Conservation (phyloP, 2,113 vertebrate genomes). For the Phoxinus phoxinus region DNA sequence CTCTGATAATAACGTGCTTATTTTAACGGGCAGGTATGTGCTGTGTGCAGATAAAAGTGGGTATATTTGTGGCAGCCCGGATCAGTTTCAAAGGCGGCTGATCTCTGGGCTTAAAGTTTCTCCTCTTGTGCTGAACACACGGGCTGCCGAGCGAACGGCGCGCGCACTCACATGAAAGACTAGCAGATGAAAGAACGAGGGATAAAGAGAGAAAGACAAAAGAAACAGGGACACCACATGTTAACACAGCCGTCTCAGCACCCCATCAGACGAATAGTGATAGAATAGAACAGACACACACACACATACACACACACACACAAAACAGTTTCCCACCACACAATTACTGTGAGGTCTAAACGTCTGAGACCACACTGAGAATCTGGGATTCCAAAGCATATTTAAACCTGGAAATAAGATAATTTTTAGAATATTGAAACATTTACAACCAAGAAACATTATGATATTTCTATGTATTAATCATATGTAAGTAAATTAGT, state of each 20-base stretch:
- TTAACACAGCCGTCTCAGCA: constrained; percentile 51
- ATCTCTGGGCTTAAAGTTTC: constrained; percentile 58
- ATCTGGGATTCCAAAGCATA: background rate
- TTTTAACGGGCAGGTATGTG: constrained; percentile 62
- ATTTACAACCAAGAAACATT: background rate
- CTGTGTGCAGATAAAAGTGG: constrained; percentile 58
- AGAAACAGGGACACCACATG: constrained; percentile 47
- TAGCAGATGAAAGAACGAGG: constrained; percentile 55
- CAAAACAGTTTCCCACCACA: constrained; percentile 29
- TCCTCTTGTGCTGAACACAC: constrained; percentile 47
- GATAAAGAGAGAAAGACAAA: constrained; percentile 51
- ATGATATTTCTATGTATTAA: background rate
- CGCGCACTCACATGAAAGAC: constrained; percentile 49
- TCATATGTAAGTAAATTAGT: background rate
- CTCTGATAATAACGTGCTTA: constrained; percentile 62
- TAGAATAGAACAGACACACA: constrained; percentile 41
- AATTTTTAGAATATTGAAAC: background rate
- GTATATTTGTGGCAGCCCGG: constrained; percentile 58
- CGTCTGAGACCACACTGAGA: background rate
- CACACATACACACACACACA: constrained; percentile 41
- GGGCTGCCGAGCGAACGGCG: constrained; percentile 43
- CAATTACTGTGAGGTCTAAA: background rate
- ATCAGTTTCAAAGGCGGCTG: constrained; percentile 61
- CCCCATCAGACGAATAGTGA: constrained; percentile 47
- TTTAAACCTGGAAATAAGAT: background rate